These are phyloP conservation scores for Atractosteus spatula DNA, from an alignment of 2,113 vertebrate species.

Conservation along the genomic window DNA sequence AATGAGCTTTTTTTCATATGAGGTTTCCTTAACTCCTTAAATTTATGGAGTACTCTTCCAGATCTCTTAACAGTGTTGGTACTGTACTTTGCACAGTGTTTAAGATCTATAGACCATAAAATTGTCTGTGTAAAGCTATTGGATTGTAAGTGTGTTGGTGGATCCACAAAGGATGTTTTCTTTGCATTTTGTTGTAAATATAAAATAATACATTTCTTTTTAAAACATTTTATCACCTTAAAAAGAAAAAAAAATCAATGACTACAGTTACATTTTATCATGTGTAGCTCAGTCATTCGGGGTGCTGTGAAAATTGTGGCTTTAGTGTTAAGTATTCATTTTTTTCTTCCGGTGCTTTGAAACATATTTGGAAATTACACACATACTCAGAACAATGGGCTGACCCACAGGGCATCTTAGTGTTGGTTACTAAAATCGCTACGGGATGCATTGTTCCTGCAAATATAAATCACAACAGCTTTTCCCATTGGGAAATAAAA, in stretches of 20 bases:
- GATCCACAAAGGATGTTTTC: too few species aligned
- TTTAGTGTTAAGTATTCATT: conserved; percentile 13
- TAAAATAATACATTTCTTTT: too few species aligned
- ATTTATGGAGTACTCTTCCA: too few species aligned
- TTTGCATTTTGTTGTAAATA: too few species aligned
- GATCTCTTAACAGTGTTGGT: too few species aligned
- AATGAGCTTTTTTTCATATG: neutral
- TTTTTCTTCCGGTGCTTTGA: neutral
- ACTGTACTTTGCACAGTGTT: too few species aligned
- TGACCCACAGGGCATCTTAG: neutral
- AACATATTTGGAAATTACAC: neutral
- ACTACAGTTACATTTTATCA: neutral
- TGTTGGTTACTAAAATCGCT: neutral
- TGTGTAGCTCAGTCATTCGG: neutral
- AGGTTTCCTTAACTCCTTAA: neutral
- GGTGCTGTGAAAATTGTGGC: conserved; percentile 20
- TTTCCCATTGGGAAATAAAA: too few species aligned
- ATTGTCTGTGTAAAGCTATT: too few species aligned
- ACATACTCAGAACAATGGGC: neutral
- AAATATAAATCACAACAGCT: too few species aligned
- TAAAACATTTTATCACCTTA: neutral
- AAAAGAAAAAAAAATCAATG: conserved; percentile 18
- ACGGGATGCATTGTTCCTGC: too few species aligned
- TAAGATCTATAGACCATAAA: too few species aligned
- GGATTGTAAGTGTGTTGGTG: too few species aligned